Percentiles rank a stretch among this genome's conserved stretches.
phyloP scores from a whole-genome alignment of 2,113 vertebrate species.

The Pavo muticus region DNA sequence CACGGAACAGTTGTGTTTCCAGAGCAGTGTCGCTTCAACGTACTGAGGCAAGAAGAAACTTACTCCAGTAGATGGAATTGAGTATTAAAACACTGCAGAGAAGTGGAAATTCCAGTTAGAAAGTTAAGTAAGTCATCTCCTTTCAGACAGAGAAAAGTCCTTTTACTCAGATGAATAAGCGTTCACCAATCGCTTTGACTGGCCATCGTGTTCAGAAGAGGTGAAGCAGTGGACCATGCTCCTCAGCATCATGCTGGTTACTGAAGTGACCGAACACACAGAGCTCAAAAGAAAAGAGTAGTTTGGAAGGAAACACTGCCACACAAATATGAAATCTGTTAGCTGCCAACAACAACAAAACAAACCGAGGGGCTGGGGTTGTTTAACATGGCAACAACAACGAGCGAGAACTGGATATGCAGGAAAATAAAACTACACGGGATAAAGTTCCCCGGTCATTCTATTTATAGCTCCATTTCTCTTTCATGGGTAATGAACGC shows the following conservation, averaged over 20 bases:
- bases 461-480: conserved; percentile 1
- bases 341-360: conserved; percentile 51
- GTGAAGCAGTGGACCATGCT: conserved; percentile 32
- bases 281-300: conserved; percentile 36
- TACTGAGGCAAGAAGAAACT: not conserved
- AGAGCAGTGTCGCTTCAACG: conserved; percentile 17
- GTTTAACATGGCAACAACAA: conserved; percentile 59
- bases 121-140: not conserved
- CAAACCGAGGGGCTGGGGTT: not conserved
- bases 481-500: not conserved
- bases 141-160: not conserved
- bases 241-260: conserved; percentile 49
- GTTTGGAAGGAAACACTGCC: conserved; percentile 25
- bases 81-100: not conserved
- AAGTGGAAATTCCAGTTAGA: conserved; percentile 24
- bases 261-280: conserved; percentile 40
- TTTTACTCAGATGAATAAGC: not conserved
- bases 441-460: conserved; percentile 23
- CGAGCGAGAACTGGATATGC: conserved; percentile 26
- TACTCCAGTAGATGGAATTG: not conserved
- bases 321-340: conserved; percentile 40
- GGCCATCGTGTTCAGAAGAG: conserved; percentile 17
- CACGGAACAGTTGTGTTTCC: conserved; percentile 16
- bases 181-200: not conserved
- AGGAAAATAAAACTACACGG: conserved; percentile 54